A percentile compares a stretch with the other conserved stretches of the same genome.
Evolutionary conservation across 2,113 vertebrate genomes (phyloP).

Genomic region (Meleagris gallopavo): DNA sequence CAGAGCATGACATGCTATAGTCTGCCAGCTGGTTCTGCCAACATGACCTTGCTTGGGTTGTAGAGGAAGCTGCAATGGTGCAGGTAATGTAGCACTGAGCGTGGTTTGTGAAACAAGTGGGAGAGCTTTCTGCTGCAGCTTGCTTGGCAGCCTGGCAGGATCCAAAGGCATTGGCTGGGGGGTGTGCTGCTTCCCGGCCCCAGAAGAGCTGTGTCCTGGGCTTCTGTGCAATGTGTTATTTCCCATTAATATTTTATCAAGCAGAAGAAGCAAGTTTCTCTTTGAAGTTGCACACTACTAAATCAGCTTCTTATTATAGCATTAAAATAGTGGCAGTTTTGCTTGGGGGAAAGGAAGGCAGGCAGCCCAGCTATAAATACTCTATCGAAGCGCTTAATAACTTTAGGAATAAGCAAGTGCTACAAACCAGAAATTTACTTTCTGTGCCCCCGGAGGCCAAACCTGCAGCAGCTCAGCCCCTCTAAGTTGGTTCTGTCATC

Average conservation of each 20-base stretch:
- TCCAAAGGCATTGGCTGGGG: not conserved
- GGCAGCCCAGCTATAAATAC: not conserved
- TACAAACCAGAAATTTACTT: slow-evolving; percentile 44
- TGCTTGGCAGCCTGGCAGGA: not conserved
- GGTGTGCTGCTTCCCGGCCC: not conserved
- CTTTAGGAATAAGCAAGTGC: slow-evolving; percentile 46
- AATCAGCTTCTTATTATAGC: slow-evolving; percentile 26
- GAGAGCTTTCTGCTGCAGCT: not conserved
- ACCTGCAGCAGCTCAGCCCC: slow-evolving; percentile 38
- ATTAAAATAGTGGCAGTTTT: slow-evolving; percentile 39
- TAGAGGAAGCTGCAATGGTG: not conserved
- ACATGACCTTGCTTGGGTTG: fast-evolving
- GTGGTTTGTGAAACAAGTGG: not conserved
- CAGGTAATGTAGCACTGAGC: not conserved
- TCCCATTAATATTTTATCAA: slow-evolving; percentile 39
- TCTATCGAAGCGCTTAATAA: not conserved
- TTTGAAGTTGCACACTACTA: slow-evolving; percentile 57
- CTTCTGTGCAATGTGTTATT: not conserved
- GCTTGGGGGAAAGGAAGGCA: slow-evolving; percentile 35
- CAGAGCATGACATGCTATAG: not conserved
- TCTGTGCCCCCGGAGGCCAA: slow-evolving; percentile 40
- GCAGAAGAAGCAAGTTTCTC: slow-evolving; percentile 10
- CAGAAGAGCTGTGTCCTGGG: not conserved
- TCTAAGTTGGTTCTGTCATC: slow-evolving; percentile 32
- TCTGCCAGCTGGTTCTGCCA: fast-evolving